A percentile compares a stretch with the other conserved stretches of the same genome.
Conservation (phyloP, 2,113 vertebrate species). For the Percina caprodes region DNA sequence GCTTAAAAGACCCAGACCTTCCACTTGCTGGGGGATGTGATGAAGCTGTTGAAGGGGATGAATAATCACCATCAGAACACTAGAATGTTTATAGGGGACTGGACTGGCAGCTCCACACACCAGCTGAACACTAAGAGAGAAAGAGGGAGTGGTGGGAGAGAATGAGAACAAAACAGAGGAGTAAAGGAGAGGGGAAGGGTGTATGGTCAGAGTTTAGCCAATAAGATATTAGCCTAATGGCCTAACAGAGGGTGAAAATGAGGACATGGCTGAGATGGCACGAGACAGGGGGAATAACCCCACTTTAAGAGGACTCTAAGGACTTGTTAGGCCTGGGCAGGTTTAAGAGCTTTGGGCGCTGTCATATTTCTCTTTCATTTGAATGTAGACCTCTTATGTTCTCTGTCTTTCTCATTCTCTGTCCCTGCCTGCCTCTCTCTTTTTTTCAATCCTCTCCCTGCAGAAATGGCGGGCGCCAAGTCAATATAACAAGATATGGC, state of each 20-base stretch:
- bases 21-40: conserved; percentile 49
- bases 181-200: conserved; percentile 26
- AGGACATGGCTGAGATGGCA: conserved; percentile 75
- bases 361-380: conserved; percentile 68
- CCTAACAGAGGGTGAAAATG: conserved; percentile 61
- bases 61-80: conserved; percentile 56
- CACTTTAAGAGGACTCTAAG: conserved; percentile 71
- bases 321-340: conserved; percentile 73
- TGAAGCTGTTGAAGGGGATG: conserved; percentile 54
- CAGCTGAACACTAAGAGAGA: conserved; percentile 36
- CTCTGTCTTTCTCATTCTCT: conserved; percentile 63
- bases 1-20: conserved; percentile 24
- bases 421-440: conserved; percentile 33
- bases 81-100: conserved; percentile 49
- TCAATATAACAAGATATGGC: conserved; percentile 78
- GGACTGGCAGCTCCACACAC: conserved; percentile 43
- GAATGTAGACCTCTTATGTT: conserved; percentile 58
- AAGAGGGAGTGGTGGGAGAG: conserved; percentile 44
- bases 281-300: conserved; percentile 70
- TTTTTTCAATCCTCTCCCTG: conserved; percentile 52
- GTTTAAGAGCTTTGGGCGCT: conserved; percentile 71
- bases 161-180: conserved; percentile 46
- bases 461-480: conserved; percentile 65
- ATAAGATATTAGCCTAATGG: conserved; percentile 64
- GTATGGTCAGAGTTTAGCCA: conserved; percentile 50